Base-by-base conservation (phyloP, 2,888 invertebrate species). In the Hofmannophila pseudospretella region DNA sequence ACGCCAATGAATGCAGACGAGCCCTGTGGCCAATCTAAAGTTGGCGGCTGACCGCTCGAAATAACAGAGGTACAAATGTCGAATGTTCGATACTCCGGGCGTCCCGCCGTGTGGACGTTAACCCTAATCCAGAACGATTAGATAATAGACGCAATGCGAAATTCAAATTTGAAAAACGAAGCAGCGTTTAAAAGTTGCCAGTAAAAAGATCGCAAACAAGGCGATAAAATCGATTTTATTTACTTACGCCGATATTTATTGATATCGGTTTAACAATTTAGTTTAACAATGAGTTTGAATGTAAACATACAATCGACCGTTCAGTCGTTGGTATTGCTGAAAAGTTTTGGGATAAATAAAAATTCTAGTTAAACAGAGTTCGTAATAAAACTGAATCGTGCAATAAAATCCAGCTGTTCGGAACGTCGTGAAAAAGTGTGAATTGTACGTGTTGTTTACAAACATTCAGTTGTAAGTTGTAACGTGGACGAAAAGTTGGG, bases 11-110 rank as follows among this genome's bases (percentile, higher is more conserved):
- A 75, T 75, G 72, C 73, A 77, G 67, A 74, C 73, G 78, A 77
- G 76, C 75, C 67, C 73, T 72, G 72, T 57, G 49, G 66, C 71
- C 58, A 74, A 70, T 79, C 75, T 78, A 75, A 72, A 75, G 74
- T 78, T 75, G 76, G 77, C 77, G 74, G 67, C 69, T 58, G 62
- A 36, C 55, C 48, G 71, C 73, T 75, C 75, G 71, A 80, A 85
- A 84, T 82, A 82, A 73, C 73, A 62, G 49, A 66, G 67, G 53
- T 64, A 70, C 56, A 74, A 73, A 75, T 74, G 78, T 77, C 81
- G 75, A 38, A 73, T 69, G 67, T 58, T 63, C 68, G 69, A 73
- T 67, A 64, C 65, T 64, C 51, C 66, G 63, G 64, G 57, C 60
- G 42, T n/a, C 23, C 23, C 23, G 23, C 62, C 65, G 44, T 45